Percentiles rank a stretch among this genome's conserved stretches.
Evolutionary conservation across 2,888 invertebrate species (phyloP).

Genomic region (Caenorhabditis angaria): DNA sequence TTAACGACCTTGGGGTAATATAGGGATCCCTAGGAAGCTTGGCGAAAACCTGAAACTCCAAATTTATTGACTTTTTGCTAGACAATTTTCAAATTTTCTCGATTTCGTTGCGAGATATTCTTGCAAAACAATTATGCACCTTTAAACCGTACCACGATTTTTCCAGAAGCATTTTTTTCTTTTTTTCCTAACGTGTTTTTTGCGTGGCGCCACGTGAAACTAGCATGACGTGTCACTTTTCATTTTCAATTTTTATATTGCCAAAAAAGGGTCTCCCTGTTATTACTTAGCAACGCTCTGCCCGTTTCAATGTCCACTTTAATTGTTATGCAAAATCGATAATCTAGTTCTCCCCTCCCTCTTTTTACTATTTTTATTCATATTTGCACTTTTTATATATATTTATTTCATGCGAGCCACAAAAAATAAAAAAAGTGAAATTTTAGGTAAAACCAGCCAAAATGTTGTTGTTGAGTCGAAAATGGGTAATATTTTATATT

Average conservation of each 20-base stretch:
- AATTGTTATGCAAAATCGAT: constrained; percentile 3
- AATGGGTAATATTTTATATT: constrained; percentile 16
- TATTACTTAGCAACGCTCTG: neutral
- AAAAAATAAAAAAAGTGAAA: neutral
- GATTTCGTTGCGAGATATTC: no score
- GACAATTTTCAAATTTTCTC: no score
- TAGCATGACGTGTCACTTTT: no score
- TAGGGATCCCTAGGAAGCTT: no score
- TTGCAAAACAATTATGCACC: no score
- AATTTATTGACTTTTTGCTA: no score
- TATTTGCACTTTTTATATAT: neutral
- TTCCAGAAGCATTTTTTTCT: no score
- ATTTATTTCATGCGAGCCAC: neutral
- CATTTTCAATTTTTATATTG: neutral
- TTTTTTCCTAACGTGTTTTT: no score
- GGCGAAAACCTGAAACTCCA: no score
- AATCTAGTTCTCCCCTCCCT: neutral
- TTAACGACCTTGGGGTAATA: no score
- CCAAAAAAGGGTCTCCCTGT: neutral
- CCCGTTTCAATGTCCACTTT: neutral
- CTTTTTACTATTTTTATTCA: neutral
- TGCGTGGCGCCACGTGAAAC: no score
- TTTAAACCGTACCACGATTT: no score
- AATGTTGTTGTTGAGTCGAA: constrained; percentile 33
- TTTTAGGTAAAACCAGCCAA: constrained; percentile 1